Percentiles rank a stretch among this genome's conserved stretches.
These are phyloP conservation scores for Microplitis manilae DNA, from an alignment of 2,888 invertebrate species.

Conservation along the genomic window DNA sequence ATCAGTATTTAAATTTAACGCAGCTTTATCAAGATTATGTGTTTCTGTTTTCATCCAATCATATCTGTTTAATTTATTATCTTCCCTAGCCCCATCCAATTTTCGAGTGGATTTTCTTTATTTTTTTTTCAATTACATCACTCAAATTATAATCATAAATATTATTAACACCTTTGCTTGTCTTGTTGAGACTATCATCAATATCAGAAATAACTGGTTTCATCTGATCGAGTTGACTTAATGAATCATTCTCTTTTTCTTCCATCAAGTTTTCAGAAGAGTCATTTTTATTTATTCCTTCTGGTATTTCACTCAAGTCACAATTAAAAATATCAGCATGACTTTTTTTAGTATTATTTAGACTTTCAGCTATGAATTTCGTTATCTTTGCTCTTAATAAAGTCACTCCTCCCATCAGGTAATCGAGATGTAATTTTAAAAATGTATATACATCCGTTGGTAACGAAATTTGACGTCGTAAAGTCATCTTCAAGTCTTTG, in stretches of 20 bases:
- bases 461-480: background rate
- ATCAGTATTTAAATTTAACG: background rate
- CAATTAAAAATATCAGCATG: constrained; percentile 7
- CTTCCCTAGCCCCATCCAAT: background rate
- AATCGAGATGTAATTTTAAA: constrained; percentile 12
- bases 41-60: constrained; percentile 5
- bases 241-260: too few relatives aligned
- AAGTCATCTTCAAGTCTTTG: constrained; percentile 16
- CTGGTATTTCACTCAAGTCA: background rate
- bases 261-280: too few relatives aligned
- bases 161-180: background rate
- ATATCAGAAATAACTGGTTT: background rate
- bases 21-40: background rate
- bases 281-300: background rate
- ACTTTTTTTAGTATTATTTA: background rate
- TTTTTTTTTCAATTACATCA: constrained; percentile 3
- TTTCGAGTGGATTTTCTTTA: background rate
- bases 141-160: constrained; percentile 9
- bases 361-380: background rate
- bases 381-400: constrained; percentile 8
- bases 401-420: background rate
- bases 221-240: background rate
- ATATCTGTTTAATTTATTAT: constrained; percentile 5
- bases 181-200: too few relatives aligned
- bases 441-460: constrained; percentile 2